A percentile compares a stretch with the other conserved stretches of the same genome.
phyloP scores from a whole-genome alignment of 2,113 vertebrate genomes.

The Rattus rattus region DNA sequence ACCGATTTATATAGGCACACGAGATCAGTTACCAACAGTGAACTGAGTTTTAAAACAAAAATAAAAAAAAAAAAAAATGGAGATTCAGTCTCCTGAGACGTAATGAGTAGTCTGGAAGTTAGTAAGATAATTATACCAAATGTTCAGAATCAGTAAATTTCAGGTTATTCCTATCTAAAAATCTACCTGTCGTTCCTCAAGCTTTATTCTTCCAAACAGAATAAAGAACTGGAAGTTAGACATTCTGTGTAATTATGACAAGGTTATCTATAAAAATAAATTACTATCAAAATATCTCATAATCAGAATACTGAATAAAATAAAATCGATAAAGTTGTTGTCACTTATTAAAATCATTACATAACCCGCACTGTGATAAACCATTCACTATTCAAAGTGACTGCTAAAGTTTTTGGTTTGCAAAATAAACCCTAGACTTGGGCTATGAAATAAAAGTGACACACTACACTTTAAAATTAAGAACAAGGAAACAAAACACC shows the following conservation, averaged over 20 bases:
- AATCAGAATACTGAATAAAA: not conserved
- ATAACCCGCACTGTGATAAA: not conserved
- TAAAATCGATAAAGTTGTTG: not conserved
- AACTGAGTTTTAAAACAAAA: not conserved
- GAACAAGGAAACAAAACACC: not conserved
- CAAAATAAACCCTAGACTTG: not conserved
- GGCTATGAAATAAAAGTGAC: not conserved
- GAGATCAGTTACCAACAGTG: not conserved
- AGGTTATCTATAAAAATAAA: not conserved
- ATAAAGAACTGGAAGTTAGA: not conserved
- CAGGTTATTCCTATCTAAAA: not conserved
- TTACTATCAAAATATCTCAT: not conserved
- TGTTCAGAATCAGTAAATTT: not conserved
- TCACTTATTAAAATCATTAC: not conserved
- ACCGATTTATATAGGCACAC: not conserved
- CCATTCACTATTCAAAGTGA: not conserved
- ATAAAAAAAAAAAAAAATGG: not conserved
- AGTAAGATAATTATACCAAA: not conserved
- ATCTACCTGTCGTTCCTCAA: not conserved
- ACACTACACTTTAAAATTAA: constrained; percentile 3
- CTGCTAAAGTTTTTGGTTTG: not conserved
- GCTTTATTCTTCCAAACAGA: not conserved
- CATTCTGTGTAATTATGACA: not conserved
- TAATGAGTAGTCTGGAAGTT: not conserved
- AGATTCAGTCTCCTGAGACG: not conserved